These are phyloP conservation scores for Peromyscus aztecus DNA, from an alignment of 2,797 vertebrate species.

Conservation along the genomic window DNA sequence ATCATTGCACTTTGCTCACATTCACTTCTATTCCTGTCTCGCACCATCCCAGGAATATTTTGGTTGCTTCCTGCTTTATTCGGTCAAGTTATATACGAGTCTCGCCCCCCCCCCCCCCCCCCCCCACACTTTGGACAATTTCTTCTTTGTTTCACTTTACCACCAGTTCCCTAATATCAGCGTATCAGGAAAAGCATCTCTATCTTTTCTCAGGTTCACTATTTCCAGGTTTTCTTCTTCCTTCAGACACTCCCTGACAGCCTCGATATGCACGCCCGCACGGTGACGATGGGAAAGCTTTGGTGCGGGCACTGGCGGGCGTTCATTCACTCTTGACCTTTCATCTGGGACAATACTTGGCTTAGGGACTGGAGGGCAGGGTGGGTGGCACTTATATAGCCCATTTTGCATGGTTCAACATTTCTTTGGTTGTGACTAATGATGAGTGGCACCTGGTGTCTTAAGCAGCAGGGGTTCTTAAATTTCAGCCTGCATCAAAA, in stretches of 20 bases:
- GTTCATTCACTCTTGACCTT: background rate
- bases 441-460: background rate
- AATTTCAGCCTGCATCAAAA: background rate
- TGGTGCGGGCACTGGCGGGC: background rate
- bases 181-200: background rate
- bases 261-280: background rate
- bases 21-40: background rate
- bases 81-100: background rate
- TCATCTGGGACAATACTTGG: constrained; percentile 17
- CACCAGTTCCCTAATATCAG: background rate
- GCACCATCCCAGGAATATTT: background rate
- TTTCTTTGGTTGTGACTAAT: constrained; percentile 31
- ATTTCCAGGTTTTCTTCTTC: background rate
- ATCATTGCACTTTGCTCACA: background rate
- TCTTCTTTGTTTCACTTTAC: background rate
- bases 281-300: background rate
- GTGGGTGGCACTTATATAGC: background rate
- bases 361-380: background rate
- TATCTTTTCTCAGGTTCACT: background rate
- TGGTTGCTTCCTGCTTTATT: background rate
- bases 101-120: fast-evolving
- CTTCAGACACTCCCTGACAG: background rate
- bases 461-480: background rate
- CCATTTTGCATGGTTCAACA: background rate
- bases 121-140: background rate